Evolutionary conservation across 2,797 vertebrate species (phyloP), one percentile per base, ranked within the genome.

Genomic region (Peromyscus attwateri): DNA sequence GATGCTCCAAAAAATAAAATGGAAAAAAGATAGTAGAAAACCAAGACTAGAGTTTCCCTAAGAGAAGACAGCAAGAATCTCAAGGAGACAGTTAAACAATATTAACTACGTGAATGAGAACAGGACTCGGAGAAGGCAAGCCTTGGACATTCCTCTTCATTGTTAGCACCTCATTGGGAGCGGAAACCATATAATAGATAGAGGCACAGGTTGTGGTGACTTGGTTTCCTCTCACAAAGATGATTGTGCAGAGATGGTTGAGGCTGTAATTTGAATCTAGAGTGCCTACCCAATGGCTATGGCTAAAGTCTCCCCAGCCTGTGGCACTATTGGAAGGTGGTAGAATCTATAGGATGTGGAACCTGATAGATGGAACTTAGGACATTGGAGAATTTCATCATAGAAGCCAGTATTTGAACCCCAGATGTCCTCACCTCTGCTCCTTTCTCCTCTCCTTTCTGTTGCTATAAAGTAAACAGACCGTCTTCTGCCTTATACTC

Each of bases 41-140:
- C 37, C 7, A 25, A 62, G 25, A 81, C 84, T 31, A 82, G 70
- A 66, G 85, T 71, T 57, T 94, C 93, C 60, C 14, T 5, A n/a
- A 85, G 49, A 81, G 21, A 43, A 84, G 37, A 85, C 16, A 64
- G 40, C 66, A 16, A 81, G 52, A 89, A 62, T 40, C 95, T 70
- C 85, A 92, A 66, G 49, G 80, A n/a, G 2, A 16, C 6, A 57
- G 84, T 57, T 75, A 66, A 91, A 49, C 19, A 68, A 17, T 43
- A 70, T 34, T 60, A 81, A 66, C 66, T 17, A 11, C 40, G 52
- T 25, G 68, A 13, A 55, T 1, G 81, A 92, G n/a, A 95, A 27
- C 37, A 83, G 60, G 37, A 70, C 64, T 84, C 76, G 85, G 81
- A 49, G 82, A 94, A 62, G 57, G 84, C 75, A 88, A 94, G 11